Conservation (phyloP, 2,113 vertebrate genomes). For the Pachyramphus minor region DNA sequence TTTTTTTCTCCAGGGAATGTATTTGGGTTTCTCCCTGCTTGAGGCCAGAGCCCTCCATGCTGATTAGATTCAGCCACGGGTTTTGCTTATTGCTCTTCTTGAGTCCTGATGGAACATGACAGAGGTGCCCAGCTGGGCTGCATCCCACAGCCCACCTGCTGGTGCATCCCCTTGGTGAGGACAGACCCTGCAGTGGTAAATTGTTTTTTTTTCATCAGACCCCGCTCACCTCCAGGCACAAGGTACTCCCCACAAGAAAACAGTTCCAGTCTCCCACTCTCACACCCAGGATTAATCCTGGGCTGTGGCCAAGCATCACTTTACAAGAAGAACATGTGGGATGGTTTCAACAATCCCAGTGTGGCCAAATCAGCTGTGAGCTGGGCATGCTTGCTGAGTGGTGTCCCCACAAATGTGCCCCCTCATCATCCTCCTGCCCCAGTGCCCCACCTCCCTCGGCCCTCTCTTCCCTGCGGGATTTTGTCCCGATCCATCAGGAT, state of each 20-base stretch:
- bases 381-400: neutral
- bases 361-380: neutral
- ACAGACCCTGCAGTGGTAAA: neutral
- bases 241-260: neutral
- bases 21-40: neutral
- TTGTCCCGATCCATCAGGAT: neutral
- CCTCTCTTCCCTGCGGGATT: neutral
- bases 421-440: neutral
- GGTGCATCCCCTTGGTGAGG: neutral
- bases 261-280: neutral
- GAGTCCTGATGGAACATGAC: neutral
- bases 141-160: neutral
- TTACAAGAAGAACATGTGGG: accelerated
- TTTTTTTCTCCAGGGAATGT: neutral
- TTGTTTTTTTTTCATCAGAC: neutral
- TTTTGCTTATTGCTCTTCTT: neutral
- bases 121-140: neutral
- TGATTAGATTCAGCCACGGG: neutral
- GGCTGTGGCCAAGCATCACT: neutral
- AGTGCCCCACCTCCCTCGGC: neutral
- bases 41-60: neutral
- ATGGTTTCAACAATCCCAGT: neutral
- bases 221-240: neutral
- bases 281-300: neutral
- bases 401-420: neutral